Percentiles rank a stretch among this genome's conserved stretches.
phyloP scores from a whole-genome alignment of 2,113 vertebrate genomes.

The Furnarius figulus region DNA sequence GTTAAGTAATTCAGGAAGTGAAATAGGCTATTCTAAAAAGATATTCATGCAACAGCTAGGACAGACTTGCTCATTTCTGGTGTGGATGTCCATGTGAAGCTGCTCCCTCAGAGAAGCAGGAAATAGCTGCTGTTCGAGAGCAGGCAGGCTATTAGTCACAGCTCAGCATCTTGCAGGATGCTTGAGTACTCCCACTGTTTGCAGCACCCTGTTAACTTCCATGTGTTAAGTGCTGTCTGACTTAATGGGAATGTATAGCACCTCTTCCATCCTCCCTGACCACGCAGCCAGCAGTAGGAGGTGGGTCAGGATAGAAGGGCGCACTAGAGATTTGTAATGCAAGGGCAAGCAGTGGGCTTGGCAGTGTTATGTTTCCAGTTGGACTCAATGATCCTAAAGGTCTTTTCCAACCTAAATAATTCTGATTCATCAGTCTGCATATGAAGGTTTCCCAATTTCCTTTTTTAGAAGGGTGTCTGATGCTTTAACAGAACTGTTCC shows the following conservation, averaged over 20 bases:
- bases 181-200: slow-evolving; percentile 4
- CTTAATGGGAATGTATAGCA: not conserved
- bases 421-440: not conserved
- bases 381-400: not conserved
- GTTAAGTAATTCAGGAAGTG: not conserved
- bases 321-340: not conserved
- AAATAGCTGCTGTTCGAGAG: not conserved
- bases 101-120: not conserved
- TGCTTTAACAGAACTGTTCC: not conserved
- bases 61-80: not conserved
- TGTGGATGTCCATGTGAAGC: not conserved
- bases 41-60: not conserved
- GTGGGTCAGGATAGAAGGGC: not conserved
- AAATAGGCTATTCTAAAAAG: not conserved
- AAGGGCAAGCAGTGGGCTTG: not conserved
- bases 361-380: not conserved
- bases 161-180: not conserved
- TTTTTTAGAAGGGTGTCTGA: not conserved
- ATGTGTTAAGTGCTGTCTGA: not conserved
- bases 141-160: slow-evolving; percentile 27
- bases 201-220: not conserved
- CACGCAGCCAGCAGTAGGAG: not conserved
- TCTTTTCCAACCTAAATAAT: not conserved
- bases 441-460: not conserved
- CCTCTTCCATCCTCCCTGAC: not conserved